phyloP scores from a whole-genome alignment of 1,140 invertebrate genomes.

The Brachionus angularis region DNA sequence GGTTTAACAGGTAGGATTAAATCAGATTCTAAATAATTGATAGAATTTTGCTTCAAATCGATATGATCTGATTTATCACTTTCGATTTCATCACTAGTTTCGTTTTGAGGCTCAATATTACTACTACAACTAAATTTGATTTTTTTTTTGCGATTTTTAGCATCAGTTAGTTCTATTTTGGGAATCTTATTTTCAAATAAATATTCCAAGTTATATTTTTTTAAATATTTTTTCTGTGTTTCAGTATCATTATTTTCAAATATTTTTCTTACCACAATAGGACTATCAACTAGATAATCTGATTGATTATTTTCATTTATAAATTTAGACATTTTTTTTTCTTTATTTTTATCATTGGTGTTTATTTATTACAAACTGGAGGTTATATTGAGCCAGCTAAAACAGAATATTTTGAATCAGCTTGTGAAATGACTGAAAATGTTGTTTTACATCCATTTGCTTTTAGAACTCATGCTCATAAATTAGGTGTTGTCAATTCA shows the following conservation, averaged over 20 bases:
- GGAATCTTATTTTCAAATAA: slow-evolving; percentile 10
- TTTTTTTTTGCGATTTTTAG: slow-evolving; percentile 15
- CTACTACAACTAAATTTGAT: slow-evolving; percentile 10
- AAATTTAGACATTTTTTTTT: slow-evolving; percentile 26
- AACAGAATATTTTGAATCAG: slow-evolving; percentile 51
- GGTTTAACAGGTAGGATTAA: background rate
- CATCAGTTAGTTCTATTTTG: background rate
- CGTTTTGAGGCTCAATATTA: background rate
- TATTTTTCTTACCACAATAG: slow-evolving; percentile 25
- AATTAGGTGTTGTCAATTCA: slow-evolving; percentile 50
- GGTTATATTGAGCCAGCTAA: slow-evolving; percentile 69
- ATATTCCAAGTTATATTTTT: slow-evolving; percentile 41
- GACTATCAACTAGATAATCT: slow-evolving; percentile 35
- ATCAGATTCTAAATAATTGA: slow-evolving; percentile 14
- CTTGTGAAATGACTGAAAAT: slow-evolving; percentile 49
- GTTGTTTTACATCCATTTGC: slow-evolving; percentile 54
- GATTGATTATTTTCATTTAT: slow-evolving; percentile 18
- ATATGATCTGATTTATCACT: too few relatives aligned
- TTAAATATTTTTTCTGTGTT: slow-evolving; percentile 7
- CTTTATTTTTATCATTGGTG: slow-evolving; percentile 65
- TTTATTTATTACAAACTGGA: slow-evolving; percentile 75
- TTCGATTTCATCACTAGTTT: too few relatives aligned
- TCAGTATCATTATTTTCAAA: background rate
- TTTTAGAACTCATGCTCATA: slow-evolving; percentile 57
- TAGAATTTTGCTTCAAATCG: background rate